Evolutionary conservation across 2,888 invertebrate genomes (phyloP).

Genomic region (Yponomeuta malinellus): DNA sequence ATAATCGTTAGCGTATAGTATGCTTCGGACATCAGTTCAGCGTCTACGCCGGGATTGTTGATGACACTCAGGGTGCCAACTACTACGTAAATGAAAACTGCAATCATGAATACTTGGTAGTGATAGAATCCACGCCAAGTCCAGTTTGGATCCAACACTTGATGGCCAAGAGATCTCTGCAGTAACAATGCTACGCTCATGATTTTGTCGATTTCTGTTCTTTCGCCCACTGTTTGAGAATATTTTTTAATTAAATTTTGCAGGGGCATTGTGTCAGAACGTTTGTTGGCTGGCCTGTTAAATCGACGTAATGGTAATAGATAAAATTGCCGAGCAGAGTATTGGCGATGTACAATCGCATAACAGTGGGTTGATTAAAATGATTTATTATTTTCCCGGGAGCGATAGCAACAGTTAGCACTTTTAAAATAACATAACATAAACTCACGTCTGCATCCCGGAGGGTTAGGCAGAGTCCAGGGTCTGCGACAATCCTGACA

Average conservation of each 20-base stretch:
- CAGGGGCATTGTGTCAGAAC: constrained; percentile 25
- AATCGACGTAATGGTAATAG: constrained; percentile 7
- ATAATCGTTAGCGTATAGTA: constrained; percentile 41
- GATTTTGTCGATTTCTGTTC: constrained; percentile 40
- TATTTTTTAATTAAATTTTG: constrained; percentile 27
- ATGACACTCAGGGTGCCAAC: constrained; percentile 44
- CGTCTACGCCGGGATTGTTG: constrained; percentile 28
- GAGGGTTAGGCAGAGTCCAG: too few relatives aligned
- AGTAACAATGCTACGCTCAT: constrained; percentile 31
- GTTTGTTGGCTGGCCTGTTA: not conserved
- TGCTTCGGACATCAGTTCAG: constrained; percentile 39
- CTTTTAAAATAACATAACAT: too few relatives aligned
- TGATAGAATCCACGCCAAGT: constrained; percentile 33
- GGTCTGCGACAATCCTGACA: too few relatives aligned
- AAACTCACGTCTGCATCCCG: too few relatives aligned
- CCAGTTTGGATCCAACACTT: constrained; percentile 50
- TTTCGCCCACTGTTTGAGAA: constrained; percentile 39
- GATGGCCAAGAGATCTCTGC: constrained; percentile 44
- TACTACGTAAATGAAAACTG: constrained; percentile 40
- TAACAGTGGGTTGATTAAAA: too few relatives aligned
- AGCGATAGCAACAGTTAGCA: too few relatives aligned
- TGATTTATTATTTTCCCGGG: too few relatives aligned
- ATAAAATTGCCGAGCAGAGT: constrained; percentile 14
- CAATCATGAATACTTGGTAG: constrained; percentile 31
- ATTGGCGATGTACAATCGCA: too few relatives aligned